Percentiles rank a stretch among this genome's conserved stretches.
Conservation (phyloP, 2,888 invertebrate species). For the Villa cingulata region DNA sequence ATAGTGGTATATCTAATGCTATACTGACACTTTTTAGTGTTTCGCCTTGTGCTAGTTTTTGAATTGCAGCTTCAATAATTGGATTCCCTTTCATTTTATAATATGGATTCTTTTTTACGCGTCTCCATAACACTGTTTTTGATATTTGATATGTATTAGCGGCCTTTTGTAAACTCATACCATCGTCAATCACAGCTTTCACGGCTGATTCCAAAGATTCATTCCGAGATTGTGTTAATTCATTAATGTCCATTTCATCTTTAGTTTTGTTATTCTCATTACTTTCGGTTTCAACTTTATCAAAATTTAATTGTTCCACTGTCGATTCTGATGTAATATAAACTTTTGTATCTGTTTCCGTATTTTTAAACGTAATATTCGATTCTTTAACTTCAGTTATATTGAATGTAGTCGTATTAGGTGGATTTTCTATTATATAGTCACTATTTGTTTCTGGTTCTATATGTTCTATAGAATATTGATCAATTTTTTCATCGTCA, state of each 20-base stretch:
- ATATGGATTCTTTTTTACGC: conserved; percentile 30
- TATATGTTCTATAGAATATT: conserved; percentile 31
- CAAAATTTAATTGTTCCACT: conserved; percentile 16
- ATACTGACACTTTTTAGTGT: conserved; percentile 33
- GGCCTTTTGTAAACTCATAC: conserved; percentile 32
- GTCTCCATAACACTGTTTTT: conserved; percentile 34
- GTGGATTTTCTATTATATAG: conserved; percentile 30
- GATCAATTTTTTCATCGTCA: conserved; percentile 30
- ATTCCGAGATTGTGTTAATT: conserved; percentile 11
- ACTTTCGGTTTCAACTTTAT: conserved; percentile 6
- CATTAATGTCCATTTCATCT: background rate
- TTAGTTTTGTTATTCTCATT: conserved; percentile 13
- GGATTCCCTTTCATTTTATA: conserved; percentile 32
- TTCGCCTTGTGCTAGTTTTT: conserved; percentile 30
- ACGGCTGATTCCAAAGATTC: conserved; percentile 28
- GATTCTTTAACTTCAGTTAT: conserved; percentile 11
- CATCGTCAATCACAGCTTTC: conserved; percentile 29
- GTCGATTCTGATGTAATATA: background rate
- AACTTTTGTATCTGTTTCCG: background rate
- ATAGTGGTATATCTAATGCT: conserved; percentile 35
- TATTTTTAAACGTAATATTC: background rate
- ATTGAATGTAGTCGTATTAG: conserved; percentile 14
- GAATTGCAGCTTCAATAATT: conserved; percentile 27
- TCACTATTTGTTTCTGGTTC: conserved; percentile 25
- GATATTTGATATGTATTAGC: conserved; percentile 32